Evolutionary conservation across 2,113 vertebrate species (phyloP).

Genomic region (Sciurus niger): DNA sequence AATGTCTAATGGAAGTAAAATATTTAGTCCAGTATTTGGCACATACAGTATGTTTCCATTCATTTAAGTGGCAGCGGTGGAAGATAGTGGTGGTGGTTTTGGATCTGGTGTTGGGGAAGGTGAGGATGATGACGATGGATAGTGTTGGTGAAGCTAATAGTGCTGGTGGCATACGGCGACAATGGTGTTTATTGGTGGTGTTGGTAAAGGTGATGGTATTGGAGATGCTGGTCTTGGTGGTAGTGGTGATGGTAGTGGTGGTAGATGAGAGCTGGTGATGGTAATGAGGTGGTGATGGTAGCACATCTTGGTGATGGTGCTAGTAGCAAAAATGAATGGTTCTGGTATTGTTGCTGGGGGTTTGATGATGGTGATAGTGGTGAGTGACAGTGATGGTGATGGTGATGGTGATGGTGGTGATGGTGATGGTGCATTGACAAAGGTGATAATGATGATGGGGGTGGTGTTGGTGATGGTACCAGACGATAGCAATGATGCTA

Average conservation of each 20-base stretch:
- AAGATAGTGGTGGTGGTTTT: neutral
- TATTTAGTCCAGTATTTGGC: neutral
- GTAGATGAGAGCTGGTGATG: neutral
- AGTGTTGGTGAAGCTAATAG: neutral
- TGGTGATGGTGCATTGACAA: neutral
- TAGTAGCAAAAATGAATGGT: neutral
- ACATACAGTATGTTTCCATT: neutral
- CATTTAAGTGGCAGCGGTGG: neutral
- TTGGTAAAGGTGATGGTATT: neutral
- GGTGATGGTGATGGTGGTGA: no score
- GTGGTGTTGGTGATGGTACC: neutral
- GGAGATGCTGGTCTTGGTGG: neutral
- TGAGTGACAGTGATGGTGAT: neutral
- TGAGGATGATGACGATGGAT: neutral
- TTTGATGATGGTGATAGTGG: no score
- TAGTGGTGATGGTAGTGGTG: neutral
- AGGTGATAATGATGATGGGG: neutral
- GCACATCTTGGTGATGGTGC: no score
- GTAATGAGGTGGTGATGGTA: neutral
- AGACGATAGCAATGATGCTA: neutral
- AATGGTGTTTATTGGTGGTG: neutral
- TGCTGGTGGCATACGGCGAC: neutral
- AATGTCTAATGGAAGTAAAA: neutral
- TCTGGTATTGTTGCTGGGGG: neutral
- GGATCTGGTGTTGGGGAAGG: neutral